Conservation (phyloP, 2,888 invertebrate genomes). For the Platycheirus albimanus region DNA sequence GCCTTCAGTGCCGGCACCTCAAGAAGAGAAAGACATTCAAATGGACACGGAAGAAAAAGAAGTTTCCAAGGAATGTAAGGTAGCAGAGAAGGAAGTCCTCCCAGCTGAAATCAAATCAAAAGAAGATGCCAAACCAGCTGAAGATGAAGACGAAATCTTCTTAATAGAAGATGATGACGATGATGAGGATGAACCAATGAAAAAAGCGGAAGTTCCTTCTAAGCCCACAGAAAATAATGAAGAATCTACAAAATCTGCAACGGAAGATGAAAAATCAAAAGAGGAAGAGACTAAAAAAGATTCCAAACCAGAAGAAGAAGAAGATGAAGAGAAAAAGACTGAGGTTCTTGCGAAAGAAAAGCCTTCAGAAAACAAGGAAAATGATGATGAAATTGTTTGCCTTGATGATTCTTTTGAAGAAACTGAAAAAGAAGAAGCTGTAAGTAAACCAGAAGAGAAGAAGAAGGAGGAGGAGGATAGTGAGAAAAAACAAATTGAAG, state of each 20-base stretch:
- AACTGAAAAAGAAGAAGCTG: not conserved
- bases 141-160: conserved; percentile 62
- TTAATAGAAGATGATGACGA: conserved; percentile 69
- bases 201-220: not conserved
- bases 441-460: conserved; percentile 57
- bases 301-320: not conserved
- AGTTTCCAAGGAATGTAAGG: not conserved
- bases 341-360: not conserved
- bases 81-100: not conserved
- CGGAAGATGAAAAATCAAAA: not conserved
- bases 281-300: not conserved
- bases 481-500: conserved; percentile 75
- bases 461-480: conserved; percentile 78
- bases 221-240: not conserved
- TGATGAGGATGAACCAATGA: conserved; percentile 36
- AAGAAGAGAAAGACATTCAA: not conserved
- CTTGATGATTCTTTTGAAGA: conserved; percentile 29
- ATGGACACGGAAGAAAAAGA: conserved; percentile 1
- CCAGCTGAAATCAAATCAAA: not conserved
- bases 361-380: not conserved
- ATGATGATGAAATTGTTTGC: conserved; percentile 2
- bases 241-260: not conserved
- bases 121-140: not conserved
- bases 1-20: not conserved
- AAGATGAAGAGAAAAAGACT: conserved; percentile 11